phyloP scores from a whole-genome alignment of 1,140 invertebrate species.

The Chelonus insularis region DNA sequence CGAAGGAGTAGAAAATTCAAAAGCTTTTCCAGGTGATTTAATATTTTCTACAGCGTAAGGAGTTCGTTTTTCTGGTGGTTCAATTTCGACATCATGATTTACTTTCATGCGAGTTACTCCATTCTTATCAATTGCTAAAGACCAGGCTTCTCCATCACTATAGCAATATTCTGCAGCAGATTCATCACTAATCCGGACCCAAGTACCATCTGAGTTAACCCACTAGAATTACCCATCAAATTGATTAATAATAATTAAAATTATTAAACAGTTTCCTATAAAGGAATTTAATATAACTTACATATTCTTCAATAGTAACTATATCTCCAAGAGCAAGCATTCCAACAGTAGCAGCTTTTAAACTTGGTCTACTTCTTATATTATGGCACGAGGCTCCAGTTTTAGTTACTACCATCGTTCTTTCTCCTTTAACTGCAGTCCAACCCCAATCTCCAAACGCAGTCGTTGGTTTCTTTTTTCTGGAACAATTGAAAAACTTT shows the following conservation, averaged over 20 bases:
- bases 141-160: constrained; percentile 74
- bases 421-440: constrained; percentile 36
- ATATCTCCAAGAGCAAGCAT: constrained; percentile 76
- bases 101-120: constrained; percentile 73
- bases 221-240: constrained; percentile 42
- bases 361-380: constrained; percentile 70
- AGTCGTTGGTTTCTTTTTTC: constrained; percentile 46
- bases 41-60: constrained; percentile 31
- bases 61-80: constrained; percentile 14
- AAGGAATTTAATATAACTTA: constrained; percentile 50
- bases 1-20: constrained; percentile 63
- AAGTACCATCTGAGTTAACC: constrained; percentile 67
- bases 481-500: constrained; percentile 33
- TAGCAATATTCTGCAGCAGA: constrained; percentile 72
- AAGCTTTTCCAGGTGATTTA: constrained; percentile 58
- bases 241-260: background rate
- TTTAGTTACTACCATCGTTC: constrained; percentile 67
- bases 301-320: constrained; percentile 70
- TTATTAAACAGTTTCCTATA: background rate
- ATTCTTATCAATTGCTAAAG: constrained; percentile 69
- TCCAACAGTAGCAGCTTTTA: constrained; percentile 76
- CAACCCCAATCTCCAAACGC: constrained; percentile 26
- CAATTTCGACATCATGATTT: constrained; percentile 52
- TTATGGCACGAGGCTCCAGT: constrained; percentile 84
- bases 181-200: constrained; percentile 70